Conservation (phyloP, 2,888 invertebrate species). For the Ornithoptera alexandrae region DNA sequence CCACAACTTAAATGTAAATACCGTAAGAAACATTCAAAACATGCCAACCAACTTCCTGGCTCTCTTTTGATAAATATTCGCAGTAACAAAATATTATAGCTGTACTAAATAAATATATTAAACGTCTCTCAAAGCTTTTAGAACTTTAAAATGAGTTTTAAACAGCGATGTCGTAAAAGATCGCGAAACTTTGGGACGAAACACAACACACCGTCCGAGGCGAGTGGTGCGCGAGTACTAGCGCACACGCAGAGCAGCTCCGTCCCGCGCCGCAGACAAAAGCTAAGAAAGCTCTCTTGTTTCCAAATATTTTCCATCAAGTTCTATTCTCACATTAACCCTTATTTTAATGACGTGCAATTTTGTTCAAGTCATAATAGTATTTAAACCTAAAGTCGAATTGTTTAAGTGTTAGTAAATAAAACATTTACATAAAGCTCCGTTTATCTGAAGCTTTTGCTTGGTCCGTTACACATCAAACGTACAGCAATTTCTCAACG, state of each 20-base stretch:
- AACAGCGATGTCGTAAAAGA: conserved; percentile 16
- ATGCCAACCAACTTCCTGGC: background rate
- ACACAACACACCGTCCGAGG: conserved; percentile 4
- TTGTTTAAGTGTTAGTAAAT: background rate
- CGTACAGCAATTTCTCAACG: conserved; percentile 13
- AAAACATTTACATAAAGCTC: conserved; percentile 8
- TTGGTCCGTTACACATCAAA: background rate
- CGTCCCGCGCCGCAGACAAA: background rate
- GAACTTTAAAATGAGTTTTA: background rate
- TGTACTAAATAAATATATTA: too few species aligned
- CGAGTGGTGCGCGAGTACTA: conserved; percentile 14
- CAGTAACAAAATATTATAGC: too few species aligned
- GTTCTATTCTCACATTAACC: background rate
- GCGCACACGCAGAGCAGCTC: background rate
- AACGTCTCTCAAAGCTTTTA: too few species aligned
- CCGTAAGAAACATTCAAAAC: background rate
- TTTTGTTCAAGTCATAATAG: background rate
- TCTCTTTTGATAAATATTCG: background rate
- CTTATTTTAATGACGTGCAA: too few species aligned
- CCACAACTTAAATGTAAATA: conserved; percentile 2
- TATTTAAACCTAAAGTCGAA: background rate
- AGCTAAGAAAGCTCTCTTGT: background rate
- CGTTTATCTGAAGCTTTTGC: background rate
- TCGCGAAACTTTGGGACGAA: conserved; percentile 13
- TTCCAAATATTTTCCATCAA: background rate